Percentiles rank a stretch among this genome's conserved stretches.
These are phyloP conservation scores for Gymnosoma rotundatum DNA, from an alignment of 2,888 invertebrate genomes.

Conservation along the genomic window DNA sequence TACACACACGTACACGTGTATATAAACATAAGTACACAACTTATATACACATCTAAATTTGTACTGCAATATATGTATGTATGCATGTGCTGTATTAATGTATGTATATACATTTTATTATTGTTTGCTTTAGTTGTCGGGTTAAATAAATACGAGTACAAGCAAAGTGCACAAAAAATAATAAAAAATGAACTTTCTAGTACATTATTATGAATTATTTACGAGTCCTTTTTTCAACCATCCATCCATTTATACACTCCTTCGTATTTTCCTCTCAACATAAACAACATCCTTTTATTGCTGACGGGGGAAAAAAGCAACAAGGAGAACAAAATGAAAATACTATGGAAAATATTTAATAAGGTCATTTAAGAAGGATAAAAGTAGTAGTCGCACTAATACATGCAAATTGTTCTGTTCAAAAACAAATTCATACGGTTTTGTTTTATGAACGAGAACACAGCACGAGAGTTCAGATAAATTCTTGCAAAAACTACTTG, in stretches of 20 bases:
- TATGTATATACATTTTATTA: slow-evolving; percentile 2
- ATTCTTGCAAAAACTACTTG: slow-evolving; percentile 1
- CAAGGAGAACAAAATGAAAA: background rate
- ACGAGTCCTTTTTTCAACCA: slow-evolving; percentile 18
- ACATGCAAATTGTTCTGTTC: slow-evolving; percentile 23
- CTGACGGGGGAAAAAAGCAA: slow-evolving; percentile 11
- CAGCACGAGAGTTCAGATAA: slow-evolving; percentile 15
- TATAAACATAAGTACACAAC: background rate
- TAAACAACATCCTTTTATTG: background rate
- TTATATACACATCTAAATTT: background rate
- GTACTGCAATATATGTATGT: background rate
- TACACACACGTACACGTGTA: background rate
- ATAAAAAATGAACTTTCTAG: slow-evolving; percentile 36
- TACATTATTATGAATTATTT: slow-evolving; percentile 66
- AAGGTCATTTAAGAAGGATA: slow-evolving; percentile 38
- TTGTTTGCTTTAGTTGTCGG: slow-evolving; percentile 33
- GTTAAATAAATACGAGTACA: slow-evolving; percentile 44
- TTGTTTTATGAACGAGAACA: background rate
- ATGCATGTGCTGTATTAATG: background rate
- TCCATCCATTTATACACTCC: background rate
- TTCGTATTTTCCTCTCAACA: background rate
- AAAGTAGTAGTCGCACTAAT: slow-evolving; percentile 4
- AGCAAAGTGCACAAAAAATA: slow-evolving; percentile 21
- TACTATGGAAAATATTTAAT: slow-evolving; percentile 49
- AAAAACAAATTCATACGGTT: background rate